phyloP scores from a whole-genome alignment of 2,888 invertebrate species.

The Diarsia rubi region DNA sequence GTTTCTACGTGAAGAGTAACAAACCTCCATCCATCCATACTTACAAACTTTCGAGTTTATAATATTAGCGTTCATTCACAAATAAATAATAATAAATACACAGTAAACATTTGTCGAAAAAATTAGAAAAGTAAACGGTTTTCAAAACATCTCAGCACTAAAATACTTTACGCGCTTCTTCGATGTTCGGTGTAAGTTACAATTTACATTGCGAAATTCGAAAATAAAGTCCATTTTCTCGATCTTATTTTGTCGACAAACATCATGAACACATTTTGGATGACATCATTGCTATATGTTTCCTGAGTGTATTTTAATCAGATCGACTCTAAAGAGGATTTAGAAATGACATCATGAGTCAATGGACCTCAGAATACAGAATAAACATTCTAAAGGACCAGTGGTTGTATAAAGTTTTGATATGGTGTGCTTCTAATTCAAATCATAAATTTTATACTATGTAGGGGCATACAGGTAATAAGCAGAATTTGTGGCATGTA shows the following conservation, averaged over 20 bases:
- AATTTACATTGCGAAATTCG: conserved; percentile 9
- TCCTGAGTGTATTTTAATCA: conserved; percentile 34
- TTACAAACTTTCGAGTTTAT: too few relatives aligned
- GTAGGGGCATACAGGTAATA: neutral
- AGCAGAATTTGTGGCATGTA: neutral
- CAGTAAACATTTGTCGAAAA: too few relatives aligned
- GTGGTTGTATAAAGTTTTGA: neutral
- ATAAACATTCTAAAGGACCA: conserved; percentile 11
- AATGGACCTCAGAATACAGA: conserved; percentile 29
- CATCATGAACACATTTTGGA: conserved; percentile 2
- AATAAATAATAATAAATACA: too few relatives aligned
- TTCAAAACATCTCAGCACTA: neutral
- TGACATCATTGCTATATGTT: conserved; percentile 53
- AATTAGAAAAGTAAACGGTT: too few relatives aligned
- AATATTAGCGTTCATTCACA: too few relatives aligned
- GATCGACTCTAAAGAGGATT: conserved; percentile 28
- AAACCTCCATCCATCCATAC: too few relatives aligned
- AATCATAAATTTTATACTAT: neutral
- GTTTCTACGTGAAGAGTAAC: too few relatives aligned
- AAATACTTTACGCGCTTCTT: neutral
- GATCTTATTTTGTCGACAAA: conserved; percentile 18
- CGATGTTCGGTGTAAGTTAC: neutral
- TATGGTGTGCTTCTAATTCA: neutral
- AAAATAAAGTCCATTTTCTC: conserved; percentile 21
- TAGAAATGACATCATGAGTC: conserved; percentile 65